Conservation (phyloP, 2,888 invertebrate genomes). For the Clanis bilineata region DNA sequence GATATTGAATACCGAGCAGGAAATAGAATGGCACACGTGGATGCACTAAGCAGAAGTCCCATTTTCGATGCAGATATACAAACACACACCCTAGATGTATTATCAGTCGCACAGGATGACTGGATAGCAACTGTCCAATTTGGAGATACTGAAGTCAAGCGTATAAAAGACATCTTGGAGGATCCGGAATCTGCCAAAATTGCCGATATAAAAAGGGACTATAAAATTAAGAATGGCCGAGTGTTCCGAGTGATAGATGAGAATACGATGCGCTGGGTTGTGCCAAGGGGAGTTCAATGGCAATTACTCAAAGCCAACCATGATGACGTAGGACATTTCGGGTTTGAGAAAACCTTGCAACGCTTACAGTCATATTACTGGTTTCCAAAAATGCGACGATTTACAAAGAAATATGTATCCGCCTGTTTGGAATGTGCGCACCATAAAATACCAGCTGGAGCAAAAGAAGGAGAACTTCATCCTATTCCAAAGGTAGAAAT, state of each 20-base stretch:
- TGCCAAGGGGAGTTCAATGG: slow-evolving; percentile 21
- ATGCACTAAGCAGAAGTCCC: not conserved
- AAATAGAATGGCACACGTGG: no score
- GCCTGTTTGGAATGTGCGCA: slow-evolving; percentile 19
- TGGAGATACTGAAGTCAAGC: not conserved
- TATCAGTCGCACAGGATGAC: not conserved
- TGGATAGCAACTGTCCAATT: not conserved
- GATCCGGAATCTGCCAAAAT: not conserved
- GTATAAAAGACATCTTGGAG: not conserved
- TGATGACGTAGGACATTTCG: slow-evolving; percentile 27
- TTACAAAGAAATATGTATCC: slow-evolving; percentile 15
- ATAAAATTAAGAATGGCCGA: not conserved
- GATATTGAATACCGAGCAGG: no score
- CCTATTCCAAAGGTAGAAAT: slow-evolving; percentile 15
- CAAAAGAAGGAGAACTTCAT: not conserved
- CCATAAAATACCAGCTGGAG: slow-evolving; percentile 3
- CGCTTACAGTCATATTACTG: not conserved
- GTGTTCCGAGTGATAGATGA: not conserved
- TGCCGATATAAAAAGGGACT: not conserved
- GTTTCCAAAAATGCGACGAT: not conserved
- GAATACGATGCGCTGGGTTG: not conserved
- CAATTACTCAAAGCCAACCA: slow-evolving; percentile 22
- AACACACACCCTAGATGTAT: not conserved
- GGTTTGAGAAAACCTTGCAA: slow-evolving; percentile 14
- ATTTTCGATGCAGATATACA: not conserved